Evolutionary conservation across 2,797 vertebrate species (phyloP).

Genomic region (Galago senegalensis): DNA sequence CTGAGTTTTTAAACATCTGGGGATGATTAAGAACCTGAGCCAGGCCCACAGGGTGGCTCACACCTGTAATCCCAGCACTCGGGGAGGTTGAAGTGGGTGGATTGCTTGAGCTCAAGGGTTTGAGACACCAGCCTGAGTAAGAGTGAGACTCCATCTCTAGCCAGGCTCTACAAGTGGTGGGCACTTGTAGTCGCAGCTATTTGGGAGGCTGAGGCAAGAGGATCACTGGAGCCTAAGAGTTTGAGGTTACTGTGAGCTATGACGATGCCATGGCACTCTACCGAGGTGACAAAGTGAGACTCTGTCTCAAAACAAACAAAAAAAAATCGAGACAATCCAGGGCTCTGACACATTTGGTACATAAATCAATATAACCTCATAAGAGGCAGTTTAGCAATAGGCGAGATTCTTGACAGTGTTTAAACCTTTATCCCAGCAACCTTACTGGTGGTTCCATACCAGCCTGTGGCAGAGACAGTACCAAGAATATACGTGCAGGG

Average conservation of each 20-base stretch:
- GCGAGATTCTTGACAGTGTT: background rate
- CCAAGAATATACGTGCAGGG: accelerated
- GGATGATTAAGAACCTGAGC: background rate
- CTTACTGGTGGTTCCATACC: accelerated
- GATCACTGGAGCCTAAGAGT: no score
- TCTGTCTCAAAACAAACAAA: background rate
- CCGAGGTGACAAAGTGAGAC: background rate
- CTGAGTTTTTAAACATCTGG: background rate
- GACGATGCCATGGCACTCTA: no score
- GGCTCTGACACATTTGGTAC: background rate
- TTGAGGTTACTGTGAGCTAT: no score
- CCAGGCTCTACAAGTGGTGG: no score
- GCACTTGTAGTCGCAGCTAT: no score
- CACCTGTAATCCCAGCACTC: no score
- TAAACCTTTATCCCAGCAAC: background rate
- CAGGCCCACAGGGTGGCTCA: no score
- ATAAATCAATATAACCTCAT: background rate
- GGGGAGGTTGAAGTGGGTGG: no score
- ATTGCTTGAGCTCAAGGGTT: no score
- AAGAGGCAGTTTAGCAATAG: background rate
- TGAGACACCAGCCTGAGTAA: no score
- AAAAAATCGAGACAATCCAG: background rate
- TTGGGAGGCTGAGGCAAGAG: no score
- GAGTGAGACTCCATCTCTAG: no score
- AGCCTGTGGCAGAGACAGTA: background rate